Base-by-base conservation (phyloP, 2,113 vertebrate genomes). In the Piaya cayana region DNA sequence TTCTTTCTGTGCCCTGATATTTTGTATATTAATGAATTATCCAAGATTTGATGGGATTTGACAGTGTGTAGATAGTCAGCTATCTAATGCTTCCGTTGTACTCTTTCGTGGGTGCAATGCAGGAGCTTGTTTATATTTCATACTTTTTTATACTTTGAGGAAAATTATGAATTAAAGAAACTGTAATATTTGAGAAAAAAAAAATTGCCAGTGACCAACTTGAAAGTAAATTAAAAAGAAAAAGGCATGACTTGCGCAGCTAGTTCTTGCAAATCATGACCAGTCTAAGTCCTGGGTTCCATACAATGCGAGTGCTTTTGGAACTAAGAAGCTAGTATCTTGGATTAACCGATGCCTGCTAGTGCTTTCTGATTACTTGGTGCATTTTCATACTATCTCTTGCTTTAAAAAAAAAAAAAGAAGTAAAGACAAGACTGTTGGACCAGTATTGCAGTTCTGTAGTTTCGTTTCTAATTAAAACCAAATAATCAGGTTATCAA, bases 81-180 rank as follows among this genome's bases (percentile, higher is more conserved):
- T 98, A 97, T 98, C 97, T 98, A 97, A 97, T 97, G 97, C 98
- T 98, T 98, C 97, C 93, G 34, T 98, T 98, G 98, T 96, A 97
- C 97, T 95, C 95, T 96, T 95, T 96, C 70, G 90, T 83, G 97
- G 98, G 98, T 98, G 92, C 98, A 96, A 39, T 93, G 88, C 92
- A 96, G 98, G 98, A 98, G 97, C 98, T 98, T 99, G 98, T 99
- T 99, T 99, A 98, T 99, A 99, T 99, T 99, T 99, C 98, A 98
- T 99, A 98, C 97, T 98, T 98, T 98, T 99, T 99, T 99, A 98
- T 99, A 99, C 98, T 98, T 99, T 98, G 98, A 98, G 98, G 96
- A 97, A 95, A 96, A 98, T 97, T 97, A 98, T 96, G 97, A 97
- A 93, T 94, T 89, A 92, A 97, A 97, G 76, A 97, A 97, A 97